Evolutionary conservation across 2,888 invertebrate species (phyloP), one percentile per base, ranked within the genome.

Genomic region (Callyntrura sp.): DNA sequence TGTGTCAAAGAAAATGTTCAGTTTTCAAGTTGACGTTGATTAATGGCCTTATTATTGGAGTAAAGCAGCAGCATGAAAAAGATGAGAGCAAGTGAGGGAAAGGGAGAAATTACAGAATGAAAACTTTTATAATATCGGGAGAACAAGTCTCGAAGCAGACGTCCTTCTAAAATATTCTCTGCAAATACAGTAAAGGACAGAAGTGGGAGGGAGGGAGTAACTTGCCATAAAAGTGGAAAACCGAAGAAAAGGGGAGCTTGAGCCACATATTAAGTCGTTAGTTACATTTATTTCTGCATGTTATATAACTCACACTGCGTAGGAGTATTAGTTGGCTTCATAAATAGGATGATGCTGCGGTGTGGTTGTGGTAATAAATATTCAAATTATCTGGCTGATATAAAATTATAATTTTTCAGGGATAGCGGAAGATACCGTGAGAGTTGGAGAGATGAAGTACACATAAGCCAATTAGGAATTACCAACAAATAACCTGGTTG

Each of bases 11-110:
- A 81, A 85, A 76, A 73, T 81, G 81, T 81, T 90, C 60, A 85
- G 82, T 85, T 85, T 90, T 60, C 85, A 81, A 85, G 85, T 73
- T 85, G 90, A 90, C 85, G 83, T 90, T 90, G 90, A 90, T 90
- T 90, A 90, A 90, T 86, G 90, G 68, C 73, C 85, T 85, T 85
- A 85, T 85, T 85, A 85, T 85, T 85, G 28, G 76, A 76, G 76
- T 35, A 57, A 60, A 85, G 43, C 62, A 48, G 85, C 43, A 73
- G 45, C 28, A 79, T 35, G 14, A 76, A 20, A n/a, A n/a, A 70
- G 70, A 85, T 84, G 85, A 85, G 51, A 28, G 55, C 45, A n/a
- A 62, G 57, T 65, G 43, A n/a, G 35, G 51, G 9, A 57, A 17
- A 23, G 43, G 45, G 62, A 51, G 62, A 76, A 85, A 76, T 76